Conservation (phyloP, 2,797 vertebrate genomes). For the Sebastes itinus region DNA sequence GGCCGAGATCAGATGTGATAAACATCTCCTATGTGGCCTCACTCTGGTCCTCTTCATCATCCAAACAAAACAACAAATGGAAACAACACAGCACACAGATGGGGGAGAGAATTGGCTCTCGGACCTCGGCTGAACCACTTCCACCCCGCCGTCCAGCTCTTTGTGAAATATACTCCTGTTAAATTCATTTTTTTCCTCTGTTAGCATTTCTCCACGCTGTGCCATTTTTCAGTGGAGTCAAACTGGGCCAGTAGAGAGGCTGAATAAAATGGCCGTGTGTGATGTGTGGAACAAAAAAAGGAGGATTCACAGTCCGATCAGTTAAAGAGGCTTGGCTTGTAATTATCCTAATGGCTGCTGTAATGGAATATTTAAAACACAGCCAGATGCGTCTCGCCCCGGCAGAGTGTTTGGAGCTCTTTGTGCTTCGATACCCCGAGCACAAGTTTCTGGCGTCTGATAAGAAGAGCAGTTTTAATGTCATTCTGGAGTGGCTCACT, state of each 20-base stretch:
- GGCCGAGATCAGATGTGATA: constrained; percentile 21
- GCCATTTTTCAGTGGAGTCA: neutral
- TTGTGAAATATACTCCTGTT: neutral
- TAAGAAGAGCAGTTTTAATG: neutral
- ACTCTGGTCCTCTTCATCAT: constrained; percentile 10
- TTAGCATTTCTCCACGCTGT: neutral
- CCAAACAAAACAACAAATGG: neutral
- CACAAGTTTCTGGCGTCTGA: neutral
- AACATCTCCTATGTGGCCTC: constrained; percentile 1
- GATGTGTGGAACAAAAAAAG: neutral
- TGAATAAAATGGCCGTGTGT: neutral
- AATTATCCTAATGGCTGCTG: constrained; percentile 51
- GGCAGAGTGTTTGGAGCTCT: constrained; percentile 7
- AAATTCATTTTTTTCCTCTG: neutral
- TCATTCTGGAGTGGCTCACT: neutral
- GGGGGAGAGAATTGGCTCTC: neutral
- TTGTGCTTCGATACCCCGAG: constrained; percentile 2
- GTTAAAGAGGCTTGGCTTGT: constrained; percentile 19
- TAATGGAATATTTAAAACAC: constrained; percentile 52
- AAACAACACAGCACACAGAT: neutral
- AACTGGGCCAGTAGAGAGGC: neutral
- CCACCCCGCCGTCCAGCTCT: neutral
- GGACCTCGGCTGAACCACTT: neutral
- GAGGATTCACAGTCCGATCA: neutral
- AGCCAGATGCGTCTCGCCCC: neutral